These are phyloP conservation scores for Caradrina kadenii DNA, from an alignment of 2,888 invertebrate genomes.

Conservation along the genomic window DNA sequence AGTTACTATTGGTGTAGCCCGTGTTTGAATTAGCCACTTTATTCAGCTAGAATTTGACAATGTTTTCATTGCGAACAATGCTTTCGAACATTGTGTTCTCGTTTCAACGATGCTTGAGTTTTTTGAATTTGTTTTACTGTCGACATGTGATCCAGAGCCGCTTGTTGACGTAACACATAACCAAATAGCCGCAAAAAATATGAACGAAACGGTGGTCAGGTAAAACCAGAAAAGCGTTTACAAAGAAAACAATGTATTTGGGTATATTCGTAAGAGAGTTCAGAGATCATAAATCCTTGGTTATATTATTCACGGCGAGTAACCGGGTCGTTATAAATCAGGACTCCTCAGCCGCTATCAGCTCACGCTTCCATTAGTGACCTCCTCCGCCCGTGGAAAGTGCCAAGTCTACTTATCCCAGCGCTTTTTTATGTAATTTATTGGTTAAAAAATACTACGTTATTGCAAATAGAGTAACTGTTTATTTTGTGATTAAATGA, in stretches of 20 bases:
- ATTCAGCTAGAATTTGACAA: slow-evolving; percentile 50
- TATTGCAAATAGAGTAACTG: neutral
- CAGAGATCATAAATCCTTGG: slow-evolving; percentile 78
- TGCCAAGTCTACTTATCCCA: slow-evolving; percentile 47
- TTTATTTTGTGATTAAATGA: neutral
- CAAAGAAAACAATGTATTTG: slow-evolving; percentile 51
- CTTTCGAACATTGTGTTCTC: slow-evolving; percentile 69
- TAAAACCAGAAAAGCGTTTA: slow-evolving; percentile 34
- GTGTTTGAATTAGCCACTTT: slow-evolving; percentile 62
- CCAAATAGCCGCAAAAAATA: slow-evolving; percentile 55
- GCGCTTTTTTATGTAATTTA: slow-evolving; percentile 43
- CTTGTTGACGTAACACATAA: slow-evolving; percentile 51
- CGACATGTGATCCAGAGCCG: slow-evolving; percentile 57
- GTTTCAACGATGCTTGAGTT: slow-evolving; percentile 66
- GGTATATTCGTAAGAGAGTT: slow-evolving; percentile 57
- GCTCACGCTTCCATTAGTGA: slow-evolving; percentile 83
- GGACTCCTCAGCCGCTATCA: slow-evolving; percentile 80
- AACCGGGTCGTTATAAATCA: slow-evolving; percentile 84
- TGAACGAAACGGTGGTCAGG: slow-evolving; percentile 33
- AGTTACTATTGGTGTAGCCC: slow-evolving; percentile 55
- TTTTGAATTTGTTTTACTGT: slow-evolving; percentile 65
- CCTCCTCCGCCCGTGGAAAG: slow-evolving; percentile 57
- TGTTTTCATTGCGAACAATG: slow-evolving; percentile 75
- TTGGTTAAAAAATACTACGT: slow-evolving; percentile 2
- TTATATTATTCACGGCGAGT: slow-evolving; percentile 87